A percentile compares a stretch with the other conserved stretches of the same genome.
Evolutionary conservation across 1,140 invertebrate species (phyloP).

Genomic region (Yoshiicerus persimilis): DNA sequence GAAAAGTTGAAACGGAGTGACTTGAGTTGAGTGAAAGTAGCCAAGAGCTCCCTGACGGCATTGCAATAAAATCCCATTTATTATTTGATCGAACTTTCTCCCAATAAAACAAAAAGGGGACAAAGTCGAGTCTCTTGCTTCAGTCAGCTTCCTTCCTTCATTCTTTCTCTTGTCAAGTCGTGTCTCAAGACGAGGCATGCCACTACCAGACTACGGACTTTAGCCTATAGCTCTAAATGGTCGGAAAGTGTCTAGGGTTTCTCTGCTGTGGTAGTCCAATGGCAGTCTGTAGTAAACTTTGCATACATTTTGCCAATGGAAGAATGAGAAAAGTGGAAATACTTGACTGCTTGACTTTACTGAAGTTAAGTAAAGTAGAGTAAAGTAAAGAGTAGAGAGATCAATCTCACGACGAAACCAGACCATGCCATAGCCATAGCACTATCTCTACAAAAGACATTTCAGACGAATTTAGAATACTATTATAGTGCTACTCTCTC

Average conservation of each 20-base stretch:
- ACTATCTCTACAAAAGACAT: neutral
- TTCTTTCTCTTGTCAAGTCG: neutral
- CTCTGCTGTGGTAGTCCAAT: neutral
- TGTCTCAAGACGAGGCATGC: neutral
- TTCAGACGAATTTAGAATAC: neutral
- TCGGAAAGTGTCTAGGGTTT: neutral
- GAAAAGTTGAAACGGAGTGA: neutral
- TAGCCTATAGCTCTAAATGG: neutral
- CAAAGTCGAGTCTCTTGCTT: neutral
- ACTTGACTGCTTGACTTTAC: neutral
- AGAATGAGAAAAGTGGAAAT: neutral
- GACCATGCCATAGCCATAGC: neutral
- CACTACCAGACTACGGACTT: neutral
- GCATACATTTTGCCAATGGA: neutral
- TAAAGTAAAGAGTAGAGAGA: neutral
- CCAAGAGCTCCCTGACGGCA: slow-evolving; percentile 12
- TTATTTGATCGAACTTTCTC: slow-evolving; percentile 14
- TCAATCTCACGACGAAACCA: neutral
- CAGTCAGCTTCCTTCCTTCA: neutral
- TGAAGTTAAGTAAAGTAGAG: neutral
- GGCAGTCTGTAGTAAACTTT: neutral
- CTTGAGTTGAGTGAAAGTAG: neutral
- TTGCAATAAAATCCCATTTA: slow-evolving; percentile 11
- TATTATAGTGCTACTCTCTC: neutral
- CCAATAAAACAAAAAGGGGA: slow-evolving; percentile 14